Conservation (phyloP, 2,113 vertebrate genomes). For the Mus musculus region DNA sequence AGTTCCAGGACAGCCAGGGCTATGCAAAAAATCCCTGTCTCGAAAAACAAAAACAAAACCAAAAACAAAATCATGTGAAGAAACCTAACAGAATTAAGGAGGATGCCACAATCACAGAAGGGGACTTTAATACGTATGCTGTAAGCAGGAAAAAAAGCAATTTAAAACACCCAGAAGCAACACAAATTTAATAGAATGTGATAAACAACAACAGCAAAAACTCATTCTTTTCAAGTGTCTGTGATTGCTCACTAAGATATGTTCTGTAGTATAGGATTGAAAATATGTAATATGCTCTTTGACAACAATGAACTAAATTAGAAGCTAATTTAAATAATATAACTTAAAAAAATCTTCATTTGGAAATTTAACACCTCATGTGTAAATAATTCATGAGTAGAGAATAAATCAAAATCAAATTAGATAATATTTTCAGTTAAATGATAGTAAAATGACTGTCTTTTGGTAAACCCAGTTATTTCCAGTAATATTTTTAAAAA, state of each 20-base stretch:
- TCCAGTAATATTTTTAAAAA: background rate
- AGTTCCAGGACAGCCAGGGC: no score
- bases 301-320: conserved; percentile 1
- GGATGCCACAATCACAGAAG: background rate
- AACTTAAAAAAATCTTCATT: background rate
- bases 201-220: background rate
- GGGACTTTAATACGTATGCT: background rate
- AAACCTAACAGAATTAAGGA: background rate
- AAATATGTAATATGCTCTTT: background rate
- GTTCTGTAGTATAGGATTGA: background rate
- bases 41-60: no score
- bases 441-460: background rate
- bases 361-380: background rate
- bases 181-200: background rate
- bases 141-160: conserved; percentile 6
- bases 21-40: no score
- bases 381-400: background rate
- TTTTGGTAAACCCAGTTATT: background rate
- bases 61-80: background rate
- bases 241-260: background rate
- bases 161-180: background rate
- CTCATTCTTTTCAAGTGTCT: background rate
- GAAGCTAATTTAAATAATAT: background rate
- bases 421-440: background rate
- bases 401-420: background rate